Base-by-base conservation (phyloP, 2,888 invertebrate species). In the Xanthorhoe designata region DNA sequence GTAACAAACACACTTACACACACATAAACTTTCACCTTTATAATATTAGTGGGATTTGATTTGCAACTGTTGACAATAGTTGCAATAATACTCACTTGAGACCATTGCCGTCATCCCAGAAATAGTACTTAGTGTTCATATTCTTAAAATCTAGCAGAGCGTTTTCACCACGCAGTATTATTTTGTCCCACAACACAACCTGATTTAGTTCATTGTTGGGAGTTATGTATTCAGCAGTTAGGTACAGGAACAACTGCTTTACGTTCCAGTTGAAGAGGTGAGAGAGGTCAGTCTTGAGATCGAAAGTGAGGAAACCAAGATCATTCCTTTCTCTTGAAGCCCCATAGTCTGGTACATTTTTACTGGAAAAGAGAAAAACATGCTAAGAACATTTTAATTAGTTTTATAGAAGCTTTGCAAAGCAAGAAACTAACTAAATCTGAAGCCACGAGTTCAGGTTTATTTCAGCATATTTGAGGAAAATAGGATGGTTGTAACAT, bases 91-190 rank as follows among this genome's bases (percentile, higher is more conserved):
- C 94, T 95, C 94, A 98, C 97, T 96, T 97, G 58, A 99, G 94
- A 77, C 99, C 99, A 90, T 98, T 98, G 68, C 99, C 99, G 94
- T 99, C 99, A 94, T 99, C 99, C 98, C 99, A 98, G 94, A 99
- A 99, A 86, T 99, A 99, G 92, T 99, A 99, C 85, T 99, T 99
- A 1, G 98, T 98, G 88, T 99, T 98, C 95, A 98, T 96, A 82
- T 98, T 98, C 85, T 98, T 97, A 83, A 98, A 98, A 85, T 98
- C 97, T 68, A 99, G 89, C 9, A 97, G 94, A n/a, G 99, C 96
- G 93, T 98, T 98, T 87, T 99, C 98, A 60, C 98, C 98, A 80
- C 99, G 95, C 63, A 97, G 94, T 63, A 99, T 97, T 72, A 99
- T 99, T 94, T 99, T 99, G 88, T 99, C 99, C 99, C 99, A 99